phyloP scores from a whole-genome alignment of 2,888 invertebrate genomes.

The Ischnus inquisitorius region DNA sequence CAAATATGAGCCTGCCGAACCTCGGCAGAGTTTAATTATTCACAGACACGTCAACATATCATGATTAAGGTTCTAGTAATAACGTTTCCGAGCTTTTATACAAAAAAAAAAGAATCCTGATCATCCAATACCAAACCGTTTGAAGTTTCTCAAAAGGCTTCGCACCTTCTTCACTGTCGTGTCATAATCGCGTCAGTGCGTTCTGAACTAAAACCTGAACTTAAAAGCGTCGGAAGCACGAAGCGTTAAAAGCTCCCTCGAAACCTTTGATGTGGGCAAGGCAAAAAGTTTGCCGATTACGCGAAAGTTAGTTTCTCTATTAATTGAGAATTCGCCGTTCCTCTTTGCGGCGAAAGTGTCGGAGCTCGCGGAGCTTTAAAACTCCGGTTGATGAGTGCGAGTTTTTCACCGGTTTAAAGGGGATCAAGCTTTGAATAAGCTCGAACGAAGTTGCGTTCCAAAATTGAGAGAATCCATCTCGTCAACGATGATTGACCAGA shows the following conservation, averaged over 20 bases:
- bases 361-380: constrained; percentile 33
- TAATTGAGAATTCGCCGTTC: constrained; percentile 51
- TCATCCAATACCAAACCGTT: not conserved
- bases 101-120: not conserved
- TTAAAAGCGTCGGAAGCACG: constrained; percentile 1
- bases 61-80: not conserved
- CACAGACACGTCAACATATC: not conserved
- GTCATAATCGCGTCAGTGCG: not conserved
- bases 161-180: not conserved
- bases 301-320: constrained; percentile 50
- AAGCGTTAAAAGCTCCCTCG: constrained; percentile 41
- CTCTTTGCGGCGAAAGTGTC: constrained; percentile 7
- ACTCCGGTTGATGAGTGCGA: constrained; percentile 22
- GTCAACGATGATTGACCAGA: not conserved
- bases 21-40: constrained; percentile 22
- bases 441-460: constrained; percentile 45
- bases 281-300: constrained; percentile 54
- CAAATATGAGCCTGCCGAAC: not conserved
- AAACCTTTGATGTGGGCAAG: constrained; percentile 32
- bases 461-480: constrained; percentile 9
- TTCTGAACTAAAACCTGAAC: not conserved
- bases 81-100: not conserved
- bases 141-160: constrained; percentile 10
- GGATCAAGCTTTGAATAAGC: not conserved
- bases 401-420: not conserved